Evolutionary conservation across 2,797 vertebrate species (phyloP).

Genomic region (Acropternis orthonyx): DNA sequence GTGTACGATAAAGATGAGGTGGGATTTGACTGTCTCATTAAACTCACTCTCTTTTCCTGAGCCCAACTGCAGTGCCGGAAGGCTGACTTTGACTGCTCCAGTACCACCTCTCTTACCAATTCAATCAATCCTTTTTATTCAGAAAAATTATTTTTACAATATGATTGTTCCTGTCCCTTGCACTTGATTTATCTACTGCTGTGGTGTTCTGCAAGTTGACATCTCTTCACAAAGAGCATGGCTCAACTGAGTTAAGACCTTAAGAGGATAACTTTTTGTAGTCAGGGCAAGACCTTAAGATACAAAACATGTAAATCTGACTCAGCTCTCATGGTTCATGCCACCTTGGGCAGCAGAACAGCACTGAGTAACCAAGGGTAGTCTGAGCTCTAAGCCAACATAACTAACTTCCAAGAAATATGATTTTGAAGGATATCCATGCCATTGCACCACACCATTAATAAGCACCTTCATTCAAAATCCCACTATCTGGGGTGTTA

Average conservation of each 20-base stretch:
- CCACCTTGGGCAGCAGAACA: not conserved
- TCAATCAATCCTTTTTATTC: not conserved
- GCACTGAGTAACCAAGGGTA: not conserved
- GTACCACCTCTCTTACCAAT: not conserved
- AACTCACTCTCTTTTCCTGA: not conserved
- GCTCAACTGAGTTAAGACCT: not conserved
- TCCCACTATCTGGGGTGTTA: not conserved
- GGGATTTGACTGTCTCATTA: not conserved
- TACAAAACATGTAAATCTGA: rapidly evolving
- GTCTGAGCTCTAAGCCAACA: not conserved
- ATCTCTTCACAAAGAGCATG: not conserved
- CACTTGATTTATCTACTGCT: not conserved
- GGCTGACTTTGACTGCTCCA: not conserved
- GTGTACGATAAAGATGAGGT: not conserved
- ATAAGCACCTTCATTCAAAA: not conserved
- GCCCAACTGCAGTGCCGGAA: not conserved
- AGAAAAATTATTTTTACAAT: not conserved
- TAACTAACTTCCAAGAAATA: not conserved
- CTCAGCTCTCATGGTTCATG: not conserved
- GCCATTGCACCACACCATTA: not conserved
- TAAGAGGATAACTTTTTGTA: not conserved
- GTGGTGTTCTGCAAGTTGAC: not conserved
- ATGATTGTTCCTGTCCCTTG: not conserved
- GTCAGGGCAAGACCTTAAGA: not conserved
- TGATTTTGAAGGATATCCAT: not conserved